A percentile compares a stretch with the other conserved stretches of the same genome.
These are phyloP conservation scores for Rhopalosiphum nymphaeae DNA, from an alignment of 2,888 invertebrate genomes.

Conservation along the genomic window DNA sequence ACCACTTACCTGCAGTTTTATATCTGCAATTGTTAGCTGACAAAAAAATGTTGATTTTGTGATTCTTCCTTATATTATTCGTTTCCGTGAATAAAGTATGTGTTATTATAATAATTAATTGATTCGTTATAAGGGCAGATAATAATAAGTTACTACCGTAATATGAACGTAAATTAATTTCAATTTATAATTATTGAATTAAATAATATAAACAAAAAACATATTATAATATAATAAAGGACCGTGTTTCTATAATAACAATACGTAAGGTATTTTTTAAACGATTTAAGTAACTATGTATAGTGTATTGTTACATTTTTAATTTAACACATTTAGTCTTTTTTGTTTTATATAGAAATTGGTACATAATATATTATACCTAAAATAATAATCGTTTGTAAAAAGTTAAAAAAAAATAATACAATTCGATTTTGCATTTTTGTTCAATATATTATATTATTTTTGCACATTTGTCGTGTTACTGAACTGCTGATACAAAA, in stretches of 20 bases:
- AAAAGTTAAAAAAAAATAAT: not conserved
- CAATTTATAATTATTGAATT: not conserved
- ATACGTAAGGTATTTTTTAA: not conserved
- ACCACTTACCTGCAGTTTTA: not conserved
- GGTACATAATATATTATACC: not conserved
- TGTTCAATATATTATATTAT: not conserved
- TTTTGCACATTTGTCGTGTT: not conserved
- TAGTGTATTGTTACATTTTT: not conserved
- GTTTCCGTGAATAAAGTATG: too few relatives aligned
- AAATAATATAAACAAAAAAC: not conserved
- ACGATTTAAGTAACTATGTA: not conserved
- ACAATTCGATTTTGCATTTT: not conserved
- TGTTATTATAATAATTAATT: too few relatives aligned
- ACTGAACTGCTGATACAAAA: not conserved
- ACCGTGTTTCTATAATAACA: not conserved
- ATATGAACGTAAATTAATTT: not conserved
- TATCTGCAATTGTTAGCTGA: not conserved
- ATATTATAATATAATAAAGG: not conserved
- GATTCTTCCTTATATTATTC: not conserved
- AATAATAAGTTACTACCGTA: not conserved
- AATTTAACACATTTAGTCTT: not conserved
- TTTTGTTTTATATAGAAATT: not conserved
- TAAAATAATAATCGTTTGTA: not conserved
- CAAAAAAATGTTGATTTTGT: not conserved
- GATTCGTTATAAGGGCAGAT: not conserved